phyloP scores from a whole-genome alignment of 1,140 invertebrate species.

The Heliconius nattereri region DNA sequence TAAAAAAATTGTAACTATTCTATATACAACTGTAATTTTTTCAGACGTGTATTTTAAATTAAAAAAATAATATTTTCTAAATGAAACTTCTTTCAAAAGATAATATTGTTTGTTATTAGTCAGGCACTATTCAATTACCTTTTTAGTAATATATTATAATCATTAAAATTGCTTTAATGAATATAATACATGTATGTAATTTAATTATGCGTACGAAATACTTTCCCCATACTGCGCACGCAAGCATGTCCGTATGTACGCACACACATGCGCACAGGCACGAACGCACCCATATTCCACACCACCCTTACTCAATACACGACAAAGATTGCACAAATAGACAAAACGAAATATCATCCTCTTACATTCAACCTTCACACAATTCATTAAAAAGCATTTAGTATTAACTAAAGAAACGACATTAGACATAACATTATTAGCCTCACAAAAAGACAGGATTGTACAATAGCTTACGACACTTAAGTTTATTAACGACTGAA shows the following conservation, averaged over 20 bases:
- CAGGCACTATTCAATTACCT: too few relatives aligned
- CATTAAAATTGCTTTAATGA: too few relatives aligned
- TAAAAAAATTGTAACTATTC: too few relatives aligned
- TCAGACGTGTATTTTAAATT: too few relatives aligned
- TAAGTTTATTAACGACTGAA: neutral
- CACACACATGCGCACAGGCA: neutral
- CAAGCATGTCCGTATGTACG: neutral
- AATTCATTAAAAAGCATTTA: neutral
- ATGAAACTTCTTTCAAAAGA: too few relatives aligned
- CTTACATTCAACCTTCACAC: neutral
- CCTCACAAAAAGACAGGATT: neutral
- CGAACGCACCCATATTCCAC: neutral
- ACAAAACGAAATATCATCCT: neutral
- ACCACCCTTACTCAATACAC: too few relatives aligned
- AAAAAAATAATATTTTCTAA: too few relatives aligned
- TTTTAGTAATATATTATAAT: too few relatives aligned
- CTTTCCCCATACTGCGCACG: neutral
- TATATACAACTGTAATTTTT: too few relatives aligned
- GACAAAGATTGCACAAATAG: neutral
- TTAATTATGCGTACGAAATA: too few relatives aligned
- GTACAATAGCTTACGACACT: neutral
- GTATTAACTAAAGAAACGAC: neutral
- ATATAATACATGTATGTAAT: too few relatives aligned
- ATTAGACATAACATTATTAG: neutral
- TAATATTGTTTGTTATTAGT: too few relatives aligned